A percentile compares a stretch with the other conserved stretches of the same genome.
These are phyloP conservation scores for Seira musarum DNA, from an alignment of 2,888 invertebrate genomes.

Conservation along the genomic window DNA sequence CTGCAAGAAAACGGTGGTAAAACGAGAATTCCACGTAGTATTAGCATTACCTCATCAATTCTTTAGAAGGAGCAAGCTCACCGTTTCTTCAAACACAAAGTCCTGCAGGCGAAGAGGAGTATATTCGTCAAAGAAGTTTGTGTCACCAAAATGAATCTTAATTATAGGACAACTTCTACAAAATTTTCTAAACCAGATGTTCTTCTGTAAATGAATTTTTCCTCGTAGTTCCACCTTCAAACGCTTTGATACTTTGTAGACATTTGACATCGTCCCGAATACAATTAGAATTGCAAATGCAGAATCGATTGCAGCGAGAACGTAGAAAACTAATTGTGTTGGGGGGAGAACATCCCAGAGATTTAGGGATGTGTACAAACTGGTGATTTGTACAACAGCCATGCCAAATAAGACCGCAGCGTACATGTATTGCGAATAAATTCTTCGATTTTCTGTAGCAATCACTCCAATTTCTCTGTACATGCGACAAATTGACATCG, in stretches of 20 bases:
- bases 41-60: no score
- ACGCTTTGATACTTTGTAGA: not conserved
- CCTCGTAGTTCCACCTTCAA: not conserved
- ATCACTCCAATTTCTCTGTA: slow-evolving; percentile 16
- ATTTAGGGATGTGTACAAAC: not conserved
- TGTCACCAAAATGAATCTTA: not conserved
- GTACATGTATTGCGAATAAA: slow-evolving; percentile 2
- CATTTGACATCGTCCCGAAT: slow-evolving; percentile 11
- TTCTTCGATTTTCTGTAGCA: not conserved
- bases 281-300: not conserved
- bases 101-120: slow-evolving; percentile 18
- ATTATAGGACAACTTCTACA: not conserved
- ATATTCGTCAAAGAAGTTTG: slow-evolving; percentile 9
- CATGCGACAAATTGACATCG: no score
- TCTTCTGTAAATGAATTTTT: not conserved
- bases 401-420: not conserved
- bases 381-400: not conserved
- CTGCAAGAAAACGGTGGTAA: no score
- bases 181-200: not conserved
- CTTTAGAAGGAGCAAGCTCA: not conserved
- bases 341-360: not conserved
- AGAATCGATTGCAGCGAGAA: not conserved
- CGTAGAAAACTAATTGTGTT: not conserved
- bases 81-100: slow-evolving; percentile 4
- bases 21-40: no score